Percentiles rank a stretch among this genome's conserved stretches.
These are phyloP conservation scores for Microhierax caerulescens DNA, from an alignment of 2,797 vertebrate genomes.

Conservation along the genomic window DNA sequence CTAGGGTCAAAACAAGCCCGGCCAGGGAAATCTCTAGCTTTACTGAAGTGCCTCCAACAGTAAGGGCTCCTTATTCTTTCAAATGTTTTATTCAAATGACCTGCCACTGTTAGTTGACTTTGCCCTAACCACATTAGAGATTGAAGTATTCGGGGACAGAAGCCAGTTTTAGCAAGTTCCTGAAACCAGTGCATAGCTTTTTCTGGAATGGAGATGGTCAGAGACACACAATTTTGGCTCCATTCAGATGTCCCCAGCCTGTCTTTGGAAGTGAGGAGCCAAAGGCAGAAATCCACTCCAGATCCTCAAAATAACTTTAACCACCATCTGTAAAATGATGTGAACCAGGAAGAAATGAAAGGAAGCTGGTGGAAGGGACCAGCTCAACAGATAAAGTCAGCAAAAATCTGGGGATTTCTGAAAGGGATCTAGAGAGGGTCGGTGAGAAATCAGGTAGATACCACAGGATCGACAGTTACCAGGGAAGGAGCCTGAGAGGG, in stretches of 20 bases:
- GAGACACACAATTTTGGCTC: neutral
- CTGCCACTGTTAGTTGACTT: neutral
- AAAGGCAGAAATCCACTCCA: neutral
- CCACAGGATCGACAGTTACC: neutral
- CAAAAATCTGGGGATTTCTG: neutral
- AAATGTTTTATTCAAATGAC: neutral
- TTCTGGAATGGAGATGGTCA: neutral
- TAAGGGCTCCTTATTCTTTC: neutral
- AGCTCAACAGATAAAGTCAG: neutral
- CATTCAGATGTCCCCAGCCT: neutral
- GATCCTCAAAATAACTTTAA: neutral
- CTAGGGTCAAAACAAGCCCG: neutral
- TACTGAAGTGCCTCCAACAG: neutral
- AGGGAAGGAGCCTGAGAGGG: neutral
- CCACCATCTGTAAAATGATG: neutral
- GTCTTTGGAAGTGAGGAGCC: neutral
- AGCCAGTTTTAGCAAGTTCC: neutral
- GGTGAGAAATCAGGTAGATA: neutral
- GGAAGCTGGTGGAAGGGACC: neutral
- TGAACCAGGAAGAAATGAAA: neutral
- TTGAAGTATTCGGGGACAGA: neutral
- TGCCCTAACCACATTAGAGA: neutral
- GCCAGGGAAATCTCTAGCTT: neutral
- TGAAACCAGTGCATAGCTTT: neutral
- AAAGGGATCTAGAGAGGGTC: neutral